A percentile compares a stretch with the other conserved stretches of the same genome.
These are phyloP conservation scores for Bucco capensis DNA, from an alignment of 2,113 vertebrate species.

Conservation along the genomic window DNA sequence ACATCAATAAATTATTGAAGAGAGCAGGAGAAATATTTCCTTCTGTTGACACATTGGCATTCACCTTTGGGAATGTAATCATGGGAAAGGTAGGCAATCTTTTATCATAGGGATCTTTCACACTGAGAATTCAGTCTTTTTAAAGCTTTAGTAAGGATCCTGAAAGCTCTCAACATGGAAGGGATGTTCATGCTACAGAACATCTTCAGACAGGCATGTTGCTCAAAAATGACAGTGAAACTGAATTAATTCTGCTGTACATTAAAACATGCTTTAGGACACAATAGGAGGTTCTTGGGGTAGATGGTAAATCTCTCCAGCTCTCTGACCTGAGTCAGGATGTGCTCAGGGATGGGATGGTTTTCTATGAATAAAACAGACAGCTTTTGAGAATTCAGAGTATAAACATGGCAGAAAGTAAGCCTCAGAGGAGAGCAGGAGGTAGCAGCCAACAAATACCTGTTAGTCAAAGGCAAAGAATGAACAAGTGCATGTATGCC, in stretches of 20 bases:
- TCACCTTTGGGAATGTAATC: slow-evolving; percentile 66
- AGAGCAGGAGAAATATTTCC: slow-evolving; percentile 64
- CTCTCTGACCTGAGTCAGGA: background rate
- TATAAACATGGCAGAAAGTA: background rate
- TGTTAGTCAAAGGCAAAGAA: background rate
- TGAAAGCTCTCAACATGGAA: background rate
- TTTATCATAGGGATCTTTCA: slow-evolving; percentile 49
- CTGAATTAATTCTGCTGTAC: background rate
- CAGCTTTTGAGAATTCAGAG: background rate
- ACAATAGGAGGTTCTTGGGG: background rate
- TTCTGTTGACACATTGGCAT: slow-evolving; percentile 62
- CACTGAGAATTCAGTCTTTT: slow-evolving; percentile 10
- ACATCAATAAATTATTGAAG: slow-evolving; percentile 67
- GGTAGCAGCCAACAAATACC: background rate
- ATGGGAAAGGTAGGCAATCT: slow-evolving; percentile 61
- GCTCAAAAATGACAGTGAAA: background rate
- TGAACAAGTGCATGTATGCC: accelerated
- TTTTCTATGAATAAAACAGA: background rate
- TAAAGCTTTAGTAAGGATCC: background rate
- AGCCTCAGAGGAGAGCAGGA: background rate
- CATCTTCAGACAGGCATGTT: background rate
- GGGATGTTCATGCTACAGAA: background rate
- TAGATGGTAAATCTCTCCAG: background rate
- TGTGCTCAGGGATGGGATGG: background rate
- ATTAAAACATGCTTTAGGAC: background rate